Percentiles rank a stretch among this genome's conserved stretches.
These are phyloP conservation scores for Drosophila conformis DNA, from an alignment of 2,888 invertebrate genomes.

Conservation along the genomic window DNA sequence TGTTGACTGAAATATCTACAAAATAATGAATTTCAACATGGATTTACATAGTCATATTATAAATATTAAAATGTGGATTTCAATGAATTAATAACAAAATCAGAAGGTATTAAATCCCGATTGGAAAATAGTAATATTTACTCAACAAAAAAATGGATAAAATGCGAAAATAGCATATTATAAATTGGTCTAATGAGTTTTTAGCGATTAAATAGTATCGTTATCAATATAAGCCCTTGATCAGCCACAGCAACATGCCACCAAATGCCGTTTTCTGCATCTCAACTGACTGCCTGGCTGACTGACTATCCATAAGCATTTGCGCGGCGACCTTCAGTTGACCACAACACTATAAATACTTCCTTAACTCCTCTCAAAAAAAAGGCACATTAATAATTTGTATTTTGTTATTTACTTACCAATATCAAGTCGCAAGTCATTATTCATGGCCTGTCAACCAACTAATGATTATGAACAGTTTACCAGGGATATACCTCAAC, in stretches of 20 bases:
- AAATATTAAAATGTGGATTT: neutral
- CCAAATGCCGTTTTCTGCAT: conserved; percentile 11
- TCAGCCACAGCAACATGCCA: conserved; percentile 8
- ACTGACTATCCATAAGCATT: conserved; percentile 12
- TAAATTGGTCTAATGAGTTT: conserved; percentile 7
- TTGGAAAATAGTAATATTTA: neutral
- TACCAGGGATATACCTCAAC: conserved; percentile 36
- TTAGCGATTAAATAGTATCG: neutral
- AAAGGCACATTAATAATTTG: conserved; percentile 60
- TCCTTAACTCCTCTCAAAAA: neutral
- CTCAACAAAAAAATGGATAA: neutral
- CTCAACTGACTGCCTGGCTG: neutral
- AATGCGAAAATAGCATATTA: neutral
- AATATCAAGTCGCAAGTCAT: conserved; percentile 75
- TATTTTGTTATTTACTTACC: conserved; percentile 68
- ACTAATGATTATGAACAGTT: conserved; percentile 75
- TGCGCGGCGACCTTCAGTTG: conserved; percentile 30
- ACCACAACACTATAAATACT: conserved; percentile 9
- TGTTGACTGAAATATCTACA: neutral
- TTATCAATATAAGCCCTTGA: conserved; percentile 1
- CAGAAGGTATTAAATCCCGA: neutral
- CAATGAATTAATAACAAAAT: neutral
- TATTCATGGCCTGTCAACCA: conserved; percentile 69
- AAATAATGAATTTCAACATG: too few species aligned
- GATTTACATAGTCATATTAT: neutral